Evolutionary conservation across 2,888 invertebrate species (phyloP), one percentile per base, ranked within the genome.

Genomic region (Diaprepes abbreviatus): DNA sequence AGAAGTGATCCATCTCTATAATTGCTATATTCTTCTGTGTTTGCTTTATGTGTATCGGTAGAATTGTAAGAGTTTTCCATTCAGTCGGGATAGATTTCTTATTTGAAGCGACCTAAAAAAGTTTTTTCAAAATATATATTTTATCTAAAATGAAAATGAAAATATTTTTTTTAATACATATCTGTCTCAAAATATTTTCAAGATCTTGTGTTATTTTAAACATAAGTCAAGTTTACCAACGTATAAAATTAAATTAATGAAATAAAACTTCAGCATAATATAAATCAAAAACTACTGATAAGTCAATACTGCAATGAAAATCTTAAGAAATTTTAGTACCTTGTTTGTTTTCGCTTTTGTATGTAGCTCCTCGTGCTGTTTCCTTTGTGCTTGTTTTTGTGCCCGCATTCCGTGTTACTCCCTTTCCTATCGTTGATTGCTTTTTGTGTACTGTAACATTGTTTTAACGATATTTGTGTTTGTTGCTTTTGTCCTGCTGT

Each of bases 221-320:
- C 5, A 45, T 2, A 24, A 24, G 48, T 2, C 14, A 5, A 50
- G 9, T 50, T 50, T 28, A 50, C 48, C 28, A 50, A 2, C 9
- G 28, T n/a, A 19, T 50, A 45, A 19, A 50, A 50, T 21, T 50
- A 45, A 19, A 50, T 28, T 21, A 58, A 38, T 12, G 14, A 16
- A n/a, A 54, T 54, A 33, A 19, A 24, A 28, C 28, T 9, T 21
- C 24, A 57, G 14, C 57, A 58, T 55, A 12, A 9, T 6, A 58
- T 40, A 58, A 58, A 58, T 58, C 40, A 58, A 58, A 38, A 38
- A 28, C 40, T 19, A n/a, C 40, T 40, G 57, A 58, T 58, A 58
- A 58, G 3, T 21, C 7, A 5, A 28, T 28, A 28, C 28, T 28
- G 48, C 3, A 16, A 10, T 19, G 14, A 50, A 43, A 50, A 28